These are phyloP conservation scores for Tychaedon coryphoeus DNA, from an alignment of 2,113 vertebrate genomes.

Conservation along the genomic window DNA sequence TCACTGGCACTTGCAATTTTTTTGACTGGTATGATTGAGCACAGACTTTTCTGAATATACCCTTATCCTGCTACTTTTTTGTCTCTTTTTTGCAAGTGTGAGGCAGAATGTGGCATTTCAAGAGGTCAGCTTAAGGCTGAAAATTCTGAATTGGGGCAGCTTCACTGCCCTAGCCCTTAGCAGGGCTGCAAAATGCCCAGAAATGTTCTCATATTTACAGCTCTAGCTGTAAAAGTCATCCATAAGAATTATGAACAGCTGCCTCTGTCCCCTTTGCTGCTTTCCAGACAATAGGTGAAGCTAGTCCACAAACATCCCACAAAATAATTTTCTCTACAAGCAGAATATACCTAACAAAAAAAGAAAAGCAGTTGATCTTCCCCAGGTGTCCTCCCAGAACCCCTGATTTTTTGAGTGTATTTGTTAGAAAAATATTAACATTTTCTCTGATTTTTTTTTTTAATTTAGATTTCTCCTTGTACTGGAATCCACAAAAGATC, in stretches of 20 bases:
- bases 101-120: background rate
- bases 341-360: background rate
- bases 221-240: background rate
- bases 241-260: background rate
- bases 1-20: background rate
- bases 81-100: background rate
- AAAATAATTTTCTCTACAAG: slow-evolving; percentile 15
- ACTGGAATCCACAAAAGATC: background rate
- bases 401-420: background rate
- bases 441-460: background rate
- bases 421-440: background rate
- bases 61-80: background rate
- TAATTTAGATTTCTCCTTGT: slow-evolving; percentile 1
- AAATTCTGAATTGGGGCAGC: background rate
- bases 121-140: background rate
- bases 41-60: background rate
- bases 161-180: background rate
- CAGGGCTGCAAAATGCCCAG: background rate
- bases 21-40: background rate
- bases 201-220: background rate
- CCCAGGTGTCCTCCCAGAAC: background rate
- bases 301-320: background rate
- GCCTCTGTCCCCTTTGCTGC: background rate
- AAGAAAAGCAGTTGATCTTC: background rate
- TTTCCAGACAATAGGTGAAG: background rate